Conservation (phyloP, 2,797 vertebrate genomes). For the Potorous gilbertii region DNA sequence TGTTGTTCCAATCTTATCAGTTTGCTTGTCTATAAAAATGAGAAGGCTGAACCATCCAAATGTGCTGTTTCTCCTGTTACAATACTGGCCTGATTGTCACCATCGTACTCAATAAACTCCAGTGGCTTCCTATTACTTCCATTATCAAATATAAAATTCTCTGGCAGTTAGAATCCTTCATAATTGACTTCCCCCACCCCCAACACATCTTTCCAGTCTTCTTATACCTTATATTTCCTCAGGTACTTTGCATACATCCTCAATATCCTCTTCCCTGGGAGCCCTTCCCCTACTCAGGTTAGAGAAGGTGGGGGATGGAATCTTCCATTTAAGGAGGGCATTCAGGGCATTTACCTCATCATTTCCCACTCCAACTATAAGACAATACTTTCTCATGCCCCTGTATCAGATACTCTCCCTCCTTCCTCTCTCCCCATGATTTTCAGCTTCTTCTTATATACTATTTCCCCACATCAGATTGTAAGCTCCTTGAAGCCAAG, state of each 20-base stretch:
- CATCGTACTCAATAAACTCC: not conserved
- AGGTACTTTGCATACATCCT: not conserved
- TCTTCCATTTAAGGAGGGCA: not conserved
- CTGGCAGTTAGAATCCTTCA: not conserved
- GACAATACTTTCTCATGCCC: not conserved
- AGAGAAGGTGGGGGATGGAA: not conserved
- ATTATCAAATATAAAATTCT: not conserved
- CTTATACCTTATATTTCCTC: not conserved
- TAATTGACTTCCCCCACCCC: not conserved
- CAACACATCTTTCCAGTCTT: not conserved
- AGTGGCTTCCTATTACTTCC: not conserved
- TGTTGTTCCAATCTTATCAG: not conserved
- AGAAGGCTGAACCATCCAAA: not conserved
- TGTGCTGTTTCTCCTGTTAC: not conserved
- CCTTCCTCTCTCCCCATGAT: not conserved
- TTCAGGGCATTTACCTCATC: not conserved
- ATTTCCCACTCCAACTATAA: not conserved
- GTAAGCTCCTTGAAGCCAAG: too few relatives aligned
- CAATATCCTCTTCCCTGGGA: not conserved
- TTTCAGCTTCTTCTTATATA: not conserved
- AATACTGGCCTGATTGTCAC: not conserved
- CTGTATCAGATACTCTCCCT: not conserved
- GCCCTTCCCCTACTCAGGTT: not conserved
- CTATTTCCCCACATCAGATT: not conserved
- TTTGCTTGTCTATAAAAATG: not conserved